These are phyloP conservation scores for Zoanthus sansibaricus DNA, from an alignment of 92 coral and sea anemone species.

Conservation along the genomic window DNA sequence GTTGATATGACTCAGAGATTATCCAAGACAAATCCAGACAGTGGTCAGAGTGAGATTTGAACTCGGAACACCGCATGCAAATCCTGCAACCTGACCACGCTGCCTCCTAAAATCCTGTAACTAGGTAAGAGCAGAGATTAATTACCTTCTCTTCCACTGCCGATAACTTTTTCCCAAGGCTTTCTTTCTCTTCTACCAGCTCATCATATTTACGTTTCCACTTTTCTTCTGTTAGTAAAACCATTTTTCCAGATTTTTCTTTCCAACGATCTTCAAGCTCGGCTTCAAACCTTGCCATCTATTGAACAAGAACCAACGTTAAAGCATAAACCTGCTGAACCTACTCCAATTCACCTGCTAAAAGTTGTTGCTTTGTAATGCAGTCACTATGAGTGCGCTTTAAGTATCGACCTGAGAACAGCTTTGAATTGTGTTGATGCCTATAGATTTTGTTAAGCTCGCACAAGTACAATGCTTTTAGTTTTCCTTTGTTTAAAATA, in stretches of 20 bases:
- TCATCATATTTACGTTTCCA: slow-evolving; percentile 90
- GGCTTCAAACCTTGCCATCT: slow-evolving; percentile 84
- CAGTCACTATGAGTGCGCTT: neutral
- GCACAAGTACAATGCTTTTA: no score
- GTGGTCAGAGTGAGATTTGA: no score
- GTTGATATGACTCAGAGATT: no score
- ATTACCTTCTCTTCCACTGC: slow-evolving; percentile 83
- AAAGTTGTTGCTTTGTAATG: neutral
- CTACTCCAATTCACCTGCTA: neutral
- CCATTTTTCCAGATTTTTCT: slow-evolving; percentile 92
- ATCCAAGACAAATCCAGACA: no score
- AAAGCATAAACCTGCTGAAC: neutral
- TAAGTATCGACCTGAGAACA: no score
- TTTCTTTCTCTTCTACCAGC: slow-evolving; percentile 84
- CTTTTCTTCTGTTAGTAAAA: slow-evolving; percentile 82
- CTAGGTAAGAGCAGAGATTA: no score
- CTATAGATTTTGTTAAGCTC: no score
- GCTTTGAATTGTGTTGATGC: no score
- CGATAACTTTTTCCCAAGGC: slow-evolving; percentile 59
- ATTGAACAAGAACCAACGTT: neutral
- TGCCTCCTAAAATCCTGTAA: no score
- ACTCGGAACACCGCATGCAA: no score
- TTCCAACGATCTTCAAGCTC: slow-evolving; percentile 91
- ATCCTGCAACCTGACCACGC: no score
- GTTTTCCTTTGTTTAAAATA: neutral